Base-by-base conservation (phyloP, 2,888 invertebrate species). In the Drosophila longiperda region DNA sequence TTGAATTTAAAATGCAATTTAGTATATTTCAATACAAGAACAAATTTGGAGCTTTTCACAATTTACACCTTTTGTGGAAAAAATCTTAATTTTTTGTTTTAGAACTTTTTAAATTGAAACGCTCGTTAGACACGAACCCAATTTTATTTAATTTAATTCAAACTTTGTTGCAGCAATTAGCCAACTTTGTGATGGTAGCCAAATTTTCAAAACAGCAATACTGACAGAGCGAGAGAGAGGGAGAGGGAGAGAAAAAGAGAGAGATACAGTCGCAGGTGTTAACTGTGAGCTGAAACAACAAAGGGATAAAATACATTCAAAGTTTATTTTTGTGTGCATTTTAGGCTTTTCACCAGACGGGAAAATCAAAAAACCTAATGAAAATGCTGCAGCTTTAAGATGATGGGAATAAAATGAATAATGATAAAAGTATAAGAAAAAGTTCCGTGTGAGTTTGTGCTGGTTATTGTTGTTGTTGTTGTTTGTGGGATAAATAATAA, bases 391-490 rank as follows among this genome's bases (percentile, higher is more conserved):
- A 38, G 75, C 68, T 64, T 80, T 66, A 34, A 64, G 50, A 50
- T 68, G 65, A 40, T 74, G 61, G 38, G 65, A 48, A 64, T 58
- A 48, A 66, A 81, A 78, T 81, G 73, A 78, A 77, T 81, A 76
- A 68, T 67, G 58, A 71, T 80, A 80, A 80, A 80, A 62, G 65
- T 72, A 64, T 63, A 53, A 29, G 60, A 23, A 80, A 55, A 59
- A 40, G 36, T 26, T 40, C 5, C 32, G 9, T 48, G 32, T 54
- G 17, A 6, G 32, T 29, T 7, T 49, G 12, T 32, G 38, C n/a
- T n/a, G 69, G 9, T 59, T 20, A 8, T 45, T 32, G 20, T 65
- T 40, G 15, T 23, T 52, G 48, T 50, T 33, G 55, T 48, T 40
- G 38, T 23, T 8, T 33, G 66, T 32, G 36, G 65, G 59, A 78